phyloP scores from a whole-genome alignment of 1,140 invertebrate genomes.

The Dinothrombium tinctorium region DNA sequence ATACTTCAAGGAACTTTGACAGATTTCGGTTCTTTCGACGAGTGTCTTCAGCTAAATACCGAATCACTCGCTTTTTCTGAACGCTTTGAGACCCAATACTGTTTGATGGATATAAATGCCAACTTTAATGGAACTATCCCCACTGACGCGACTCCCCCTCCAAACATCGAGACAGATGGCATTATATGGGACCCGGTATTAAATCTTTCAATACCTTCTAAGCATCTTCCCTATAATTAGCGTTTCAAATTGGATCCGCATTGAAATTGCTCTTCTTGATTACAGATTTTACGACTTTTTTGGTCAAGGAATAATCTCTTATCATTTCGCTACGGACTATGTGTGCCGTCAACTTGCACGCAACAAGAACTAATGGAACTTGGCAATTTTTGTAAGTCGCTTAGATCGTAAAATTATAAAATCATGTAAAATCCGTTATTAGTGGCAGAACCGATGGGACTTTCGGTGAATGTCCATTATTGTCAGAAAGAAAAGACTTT shows the following conservation, averaged over 20 bases:
- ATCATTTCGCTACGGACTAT: constrained; percentile 13
- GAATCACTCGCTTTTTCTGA: neutral
- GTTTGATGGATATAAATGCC: constrained; percentile 1
- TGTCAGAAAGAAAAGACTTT: neutral
- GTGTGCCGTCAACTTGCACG: constrained; percentile 15
- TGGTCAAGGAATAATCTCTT: constrained; percentile 3
- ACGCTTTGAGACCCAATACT: constrained; percentile 1
- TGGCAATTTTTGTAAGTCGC: constrained; percentile 13
- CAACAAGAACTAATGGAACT: constrained; percentile 13
- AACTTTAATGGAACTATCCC: neutral
- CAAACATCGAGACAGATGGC: neutral
- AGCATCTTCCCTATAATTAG: neutral
- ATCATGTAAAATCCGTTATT: neutral
- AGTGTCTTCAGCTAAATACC: constrained; percentile 15
- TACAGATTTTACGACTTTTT: neutral
- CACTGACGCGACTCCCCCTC: neutral
- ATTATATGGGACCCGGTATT: constrained; percentile 1
- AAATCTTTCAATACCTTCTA: neutral
- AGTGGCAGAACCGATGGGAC: constrained; percentile 3
- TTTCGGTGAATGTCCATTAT: neutral
- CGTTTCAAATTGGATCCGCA: neutral
- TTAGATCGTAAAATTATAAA: neutral
- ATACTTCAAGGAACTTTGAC: constrained; percentile 18
- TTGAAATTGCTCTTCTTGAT: neutral
- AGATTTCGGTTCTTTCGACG: constrained; percentile 20